Evolutionary conservation across 2,888 invertebrate genomes (phyloP), one percentile per base, ranked within the genome.

Genomic region (Machimus rusticus): DNA sequence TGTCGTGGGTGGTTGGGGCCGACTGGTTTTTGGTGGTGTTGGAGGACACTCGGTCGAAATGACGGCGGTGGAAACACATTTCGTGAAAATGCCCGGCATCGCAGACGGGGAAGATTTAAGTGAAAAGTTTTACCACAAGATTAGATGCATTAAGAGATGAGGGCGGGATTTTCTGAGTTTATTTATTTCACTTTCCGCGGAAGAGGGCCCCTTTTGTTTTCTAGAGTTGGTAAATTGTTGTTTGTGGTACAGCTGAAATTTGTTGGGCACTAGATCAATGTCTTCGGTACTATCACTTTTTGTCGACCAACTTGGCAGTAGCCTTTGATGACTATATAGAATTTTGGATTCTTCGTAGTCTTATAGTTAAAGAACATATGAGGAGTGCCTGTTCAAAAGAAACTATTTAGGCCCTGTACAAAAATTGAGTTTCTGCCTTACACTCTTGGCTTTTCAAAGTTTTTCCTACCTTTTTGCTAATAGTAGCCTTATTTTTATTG

Each of bases 91-190:
- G 9, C 57, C n/a, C 5, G n/a, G 84, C 39, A 39, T 51, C 43
- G 74, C 43, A 85, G 85, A 85, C 74, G 74, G 43, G 43, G 46
- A 46, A 85, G 85, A 85, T 85, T 85, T 85, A 85, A 85, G 85
- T 85, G 85, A 74, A 85, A 85, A 85, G 85, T 85, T 85, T 46
- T 85, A 28, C 85, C 43, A 85, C 74, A 74, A 85, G 85, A 85
- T 85, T 85, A 85, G 43, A 34, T 85, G 74, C 43, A 85, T 74
- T 74, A 43, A 85, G 34, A 46, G 85, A 74, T 74, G 85, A 85
- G 74, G 85, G 46, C 43, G 74, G 74, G 55, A 82, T 82, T 82
- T 82, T 16, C 23, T 23, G 16, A 14, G 16, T 79, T 82, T 34
- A 19, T 82, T 82, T 31, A 55, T 57, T 82, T 82, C 82, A 82